Percentiles rank a stretch among this genome's conserved stretches.
Conservation (phyloP, 1,140 invertebrate genomes). For the Diorhabda sublineata region DNA sequence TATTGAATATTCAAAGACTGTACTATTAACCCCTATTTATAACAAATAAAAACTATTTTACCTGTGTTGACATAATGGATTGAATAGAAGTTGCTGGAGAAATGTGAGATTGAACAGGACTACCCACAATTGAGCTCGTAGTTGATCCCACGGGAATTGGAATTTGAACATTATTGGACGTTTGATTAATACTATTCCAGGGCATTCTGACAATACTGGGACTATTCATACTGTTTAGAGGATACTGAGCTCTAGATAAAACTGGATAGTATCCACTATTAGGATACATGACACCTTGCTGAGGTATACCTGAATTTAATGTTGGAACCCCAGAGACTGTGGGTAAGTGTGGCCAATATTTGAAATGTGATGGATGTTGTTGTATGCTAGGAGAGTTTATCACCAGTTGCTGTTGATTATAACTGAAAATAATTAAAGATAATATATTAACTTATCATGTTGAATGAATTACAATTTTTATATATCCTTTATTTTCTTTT, state of each 20-base stretch:
- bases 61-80: too few species aligned
- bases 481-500: too few species aligned
- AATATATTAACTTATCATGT: too few species aligned
- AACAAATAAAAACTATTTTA: too few species aligned
- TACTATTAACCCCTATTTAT: too few species aligned
- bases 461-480: too few species aligned
- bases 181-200: background rate
- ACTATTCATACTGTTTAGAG: background rate
- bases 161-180: background rate
- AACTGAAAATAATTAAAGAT: constrained; percentile 9
- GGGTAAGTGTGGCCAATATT: constrained; percentile 16
- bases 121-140: background rate
- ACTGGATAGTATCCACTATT: background rate
- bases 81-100: too few species aligned
- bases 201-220: constrained; percentile 2
- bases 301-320: background rate
- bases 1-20: too few species aligned
- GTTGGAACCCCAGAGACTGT: background rate
- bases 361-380: constrained; percentile 11
- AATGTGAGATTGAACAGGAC: background rate
- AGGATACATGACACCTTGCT: background rate
- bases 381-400: background rate
- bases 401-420: constrained; percentile 8
- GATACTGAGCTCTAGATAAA: background rate
- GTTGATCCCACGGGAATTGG: background rate